A percentile compares a stretch with the other conserved stretches of the same genome.
These are phyloP conservation scores for Gavia stellata DNA, from an alignment of 2,113 vertebrate species.

Conservation along the genomic window DNA sequence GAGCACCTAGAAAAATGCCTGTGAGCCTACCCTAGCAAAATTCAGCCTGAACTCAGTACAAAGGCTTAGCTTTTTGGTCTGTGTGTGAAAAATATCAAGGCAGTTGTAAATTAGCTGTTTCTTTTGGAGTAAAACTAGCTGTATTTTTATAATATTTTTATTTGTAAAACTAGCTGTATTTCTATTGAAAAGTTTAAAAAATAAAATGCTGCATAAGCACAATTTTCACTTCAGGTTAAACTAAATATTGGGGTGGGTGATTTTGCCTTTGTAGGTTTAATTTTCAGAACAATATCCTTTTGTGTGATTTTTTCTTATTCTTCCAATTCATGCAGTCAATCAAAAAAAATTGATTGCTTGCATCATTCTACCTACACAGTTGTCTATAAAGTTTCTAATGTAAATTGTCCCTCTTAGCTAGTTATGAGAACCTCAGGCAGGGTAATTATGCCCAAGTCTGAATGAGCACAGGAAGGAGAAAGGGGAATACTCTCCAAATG, in stretches of 20 bases:
- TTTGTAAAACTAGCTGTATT: neutral
- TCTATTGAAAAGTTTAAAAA: neutral
- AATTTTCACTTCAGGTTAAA: neutral
- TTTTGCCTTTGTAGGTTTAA: neutral
- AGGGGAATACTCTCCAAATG: neutral
- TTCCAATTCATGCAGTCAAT: neutral
- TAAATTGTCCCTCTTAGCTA: neutral
- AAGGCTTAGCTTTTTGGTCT: neutral
- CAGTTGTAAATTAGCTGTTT: neutral
- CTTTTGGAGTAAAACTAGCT: neutral
- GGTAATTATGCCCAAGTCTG: neutral
- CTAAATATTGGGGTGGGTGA: neutral
- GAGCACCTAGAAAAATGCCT: neutral
- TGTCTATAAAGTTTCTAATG: neutral
- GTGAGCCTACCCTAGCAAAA: neutral
- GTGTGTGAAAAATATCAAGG: neutral
- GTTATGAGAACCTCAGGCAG: neutral
- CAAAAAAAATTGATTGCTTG: neutral
- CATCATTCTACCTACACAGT: neutral
- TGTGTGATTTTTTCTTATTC: neutral
- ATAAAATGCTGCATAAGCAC: neutral
- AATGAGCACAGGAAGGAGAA: neutral
- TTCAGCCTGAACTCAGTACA: neutral
- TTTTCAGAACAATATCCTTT: neutral
- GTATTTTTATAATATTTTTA: neutral